Evolutionary conservation across 2,888 invertebrate species (phyloP), one percentile per base, ranked within the genome.

Genomic region (Agrotis segetum): DNA sequence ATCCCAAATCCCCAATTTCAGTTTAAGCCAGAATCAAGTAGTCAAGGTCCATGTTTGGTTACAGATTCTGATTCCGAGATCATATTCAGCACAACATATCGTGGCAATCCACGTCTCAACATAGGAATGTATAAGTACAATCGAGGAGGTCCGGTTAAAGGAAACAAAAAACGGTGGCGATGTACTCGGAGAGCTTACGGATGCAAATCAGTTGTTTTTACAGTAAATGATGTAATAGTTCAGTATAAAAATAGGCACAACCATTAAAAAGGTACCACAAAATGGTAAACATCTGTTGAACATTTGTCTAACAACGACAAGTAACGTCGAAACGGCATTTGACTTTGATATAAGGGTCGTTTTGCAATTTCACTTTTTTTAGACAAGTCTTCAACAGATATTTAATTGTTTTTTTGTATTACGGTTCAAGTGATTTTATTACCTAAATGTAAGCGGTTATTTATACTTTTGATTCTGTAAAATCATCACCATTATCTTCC

Each of bases 131-230:
- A 71, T 40, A 72, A 73, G 6, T 71, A 47, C 24, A 70, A 70
- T 44, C 56, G 17, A 44, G 71, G 69, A 3, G 21, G 40, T 14
- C 13, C 19, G 14, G 0, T 6, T 2, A 55, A n/a, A 24, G 2
- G 14, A 53, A 9, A n/a, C 4, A 53, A 61, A 6, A 72, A 24
- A 3, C 52, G 71, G 4, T 71, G 71, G 71, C 52, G 73, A 1
- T 71, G 71, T 55, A 4, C 29, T 4, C 34, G 53, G 21, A 40
- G 60, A 47, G 1, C 47, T 5, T 3, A 16, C 5, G 73, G 71
- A 11, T 71, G 71, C n/a, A 72, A 73, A 72, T 55, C 71, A 3
- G 60, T 47, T 7, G 40, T 72, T n/a, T 53, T 9, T 47, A 71
- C 73, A 5, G 6, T 40, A 7, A 3, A 55, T 17, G 52, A 14